These are phyloP conservation scores for Sycophila texana DNA, from an alignment of 2,888 invertebrate genomes.

Conservation along the genomic window DNA sequence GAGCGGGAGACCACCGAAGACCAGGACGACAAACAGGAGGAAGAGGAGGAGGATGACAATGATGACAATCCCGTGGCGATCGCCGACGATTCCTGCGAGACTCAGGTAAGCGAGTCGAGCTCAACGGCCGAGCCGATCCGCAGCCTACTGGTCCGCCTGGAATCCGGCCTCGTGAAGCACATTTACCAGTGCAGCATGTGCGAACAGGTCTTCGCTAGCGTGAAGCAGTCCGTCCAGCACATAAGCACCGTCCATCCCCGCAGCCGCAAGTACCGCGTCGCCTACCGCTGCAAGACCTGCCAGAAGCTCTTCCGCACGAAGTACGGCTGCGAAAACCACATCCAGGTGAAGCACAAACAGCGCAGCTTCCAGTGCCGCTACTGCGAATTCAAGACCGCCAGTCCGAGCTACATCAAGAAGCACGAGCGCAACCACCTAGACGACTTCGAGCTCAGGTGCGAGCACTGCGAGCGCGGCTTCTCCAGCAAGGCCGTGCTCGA, in stretches of 20 bases:
- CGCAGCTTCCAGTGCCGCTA: constrained; percentile 41
- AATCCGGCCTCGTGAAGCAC: constrained; percentile 37
- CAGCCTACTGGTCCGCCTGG: constrained; percentile 49
- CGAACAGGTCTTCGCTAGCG: constrained; percentile 45
- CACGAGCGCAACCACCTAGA: constrained; percentile 76
- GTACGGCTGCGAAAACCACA: constrained; percentile 54
- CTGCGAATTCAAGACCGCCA: constrained; percentile 49
- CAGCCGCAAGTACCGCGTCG: constrained; percentile 50
- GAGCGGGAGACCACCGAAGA: background rate
- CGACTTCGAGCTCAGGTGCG: constrained; percentile 76
- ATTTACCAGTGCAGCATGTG: constrained; percentile 51
- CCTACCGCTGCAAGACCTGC: constrained; percentile 55
- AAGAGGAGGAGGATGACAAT: background rate
- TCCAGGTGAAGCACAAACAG: constrained; percentile 49
- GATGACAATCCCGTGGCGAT: background rate
- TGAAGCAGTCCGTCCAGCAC: constrained; percentile 45
- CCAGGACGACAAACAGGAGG: background rate
- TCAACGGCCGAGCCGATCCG: constrained; percentile 43
- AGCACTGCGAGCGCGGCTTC: constrained; percentile 77
- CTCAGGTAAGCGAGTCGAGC: background rate
- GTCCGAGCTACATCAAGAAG: constrained; percentile 51
- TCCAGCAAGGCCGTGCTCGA: constrained; percentile 76
- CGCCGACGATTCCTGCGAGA: background rate
- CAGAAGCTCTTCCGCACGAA: constrained; percentile 54
- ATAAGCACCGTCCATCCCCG: constrained; percentile 39